Evolutionary conservation across 1,140 invertebrate species (phyloP).

Genomic region (Proctacanthus coquilletti): DNA sequence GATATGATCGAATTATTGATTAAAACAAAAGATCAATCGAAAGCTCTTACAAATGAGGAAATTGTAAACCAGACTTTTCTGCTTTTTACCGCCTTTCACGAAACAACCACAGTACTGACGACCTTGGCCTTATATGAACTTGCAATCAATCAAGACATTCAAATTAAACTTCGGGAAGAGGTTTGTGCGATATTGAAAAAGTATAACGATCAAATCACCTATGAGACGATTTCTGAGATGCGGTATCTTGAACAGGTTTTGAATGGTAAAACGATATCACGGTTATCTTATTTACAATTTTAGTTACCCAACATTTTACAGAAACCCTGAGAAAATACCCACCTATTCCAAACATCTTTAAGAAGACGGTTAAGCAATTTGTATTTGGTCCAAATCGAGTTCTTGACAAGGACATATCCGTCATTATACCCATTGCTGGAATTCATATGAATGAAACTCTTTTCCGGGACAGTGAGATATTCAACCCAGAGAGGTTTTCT

Average conservation of each 20-base stretch:
- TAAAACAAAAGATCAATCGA: slow-evolving; percentile 10
- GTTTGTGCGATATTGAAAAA: slow-evolving; percentile 20
- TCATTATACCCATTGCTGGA: slow-evolving; percentile 35
- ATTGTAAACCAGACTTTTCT: too few relatives aligned
- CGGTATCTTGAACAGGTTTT: slow-evolving; percentile 29
- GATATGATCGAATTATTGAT: slow-evolving; percentile 35
- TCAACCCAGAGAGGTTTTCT: slow-evolving; percentile 44
- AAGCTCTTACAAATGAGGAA: too few relatives aligned
- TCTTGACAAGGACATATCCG: slow-evolving; percentile 30
- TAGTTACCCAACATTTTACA: slow-evolving; percentile 12
- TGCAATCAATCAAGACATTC: slow-evolving; percentile 28
- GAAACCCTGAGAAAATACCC: slow-evolving; percentile 34
- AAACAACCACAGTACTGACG: too few relatives aligned
- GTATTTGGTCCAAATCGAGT: slow-evolving; percentile 22
- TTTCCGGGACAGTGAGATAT: slow-evolving; percentile 39
- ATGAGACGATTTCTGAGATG: slow-evolving; percentile 35
- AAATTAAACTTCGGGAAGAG: slow-evolving; percentile 32
- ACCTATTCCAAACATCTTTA: slow-evolving; percentile 14
- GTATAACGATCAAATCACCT: slow-evolving; percentile 27
- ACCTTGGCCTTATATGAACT: background rate
- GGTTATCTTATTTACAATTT: too few relatives aligned
- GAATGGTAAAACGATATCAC: background rate
- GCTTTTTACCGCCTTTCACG: too few relatives aligned
- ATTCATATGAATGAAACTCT: slow-evolving; percentile 36
- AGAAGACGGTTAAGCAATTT: slow-evolving; percentile 18